Conservation (phyloP, 2,797 vertebrate species). For the Anabas testudineus region DNA sequence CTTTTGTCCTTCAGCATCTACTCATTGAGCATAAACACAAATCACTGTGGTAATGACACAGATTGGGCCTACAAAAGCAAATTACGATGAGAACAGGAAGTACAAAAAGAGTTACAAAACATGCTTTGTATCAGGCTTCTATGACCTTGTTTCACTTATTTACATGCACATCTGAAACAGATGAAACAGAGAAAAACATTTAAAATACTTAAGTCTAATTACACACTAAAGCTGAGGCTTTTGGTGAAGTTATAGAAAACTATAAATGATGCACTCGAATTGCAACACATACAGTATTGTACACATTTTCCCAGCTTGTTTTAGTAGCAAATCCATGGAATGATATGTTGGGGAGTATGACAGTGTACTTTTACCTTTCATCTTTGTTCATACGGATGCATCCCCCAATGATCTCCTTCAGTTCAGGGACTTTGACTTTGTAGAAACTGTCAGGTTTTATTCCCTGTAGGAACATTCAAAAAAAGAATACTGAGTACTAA, state of each 20-base stretch:
- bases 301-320: background rate
- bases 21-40: too few species aligned
- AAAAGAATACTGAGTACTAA: background rate
- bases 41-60: too few species aligned
- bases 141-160: background rate
- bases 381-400: slow-evolving; percentile 97
- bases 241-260: background rate
- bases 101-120: background rate
- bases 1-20: background rate
- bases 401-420: slow-evolving; percentile 98
- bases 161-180: background rate
- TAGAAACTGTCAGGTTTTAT: slow-evolving; percentile 98
- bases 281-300: background rate
- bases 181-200: background rate
- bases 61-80: background rate
- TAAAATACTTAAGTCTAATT: background rate
- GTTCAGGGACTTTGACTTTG: slow-evolving; percentile 96
- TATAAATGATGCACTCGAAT: background rate
- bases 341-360: too few species aligned
- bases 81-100: background rate
- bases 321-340: too few species aligned
- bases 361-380: slow-evolving; percentile 85
- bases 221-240: background rate
- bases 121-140: background rate
- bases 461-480: slow-evolving; percentile 81